Percentiles rank a stretch among this genome's conserved stretches.
Conservation (phyloP, 2,888 invertebrate genomes). For the Rhamphomyia laevipes region DNA sequence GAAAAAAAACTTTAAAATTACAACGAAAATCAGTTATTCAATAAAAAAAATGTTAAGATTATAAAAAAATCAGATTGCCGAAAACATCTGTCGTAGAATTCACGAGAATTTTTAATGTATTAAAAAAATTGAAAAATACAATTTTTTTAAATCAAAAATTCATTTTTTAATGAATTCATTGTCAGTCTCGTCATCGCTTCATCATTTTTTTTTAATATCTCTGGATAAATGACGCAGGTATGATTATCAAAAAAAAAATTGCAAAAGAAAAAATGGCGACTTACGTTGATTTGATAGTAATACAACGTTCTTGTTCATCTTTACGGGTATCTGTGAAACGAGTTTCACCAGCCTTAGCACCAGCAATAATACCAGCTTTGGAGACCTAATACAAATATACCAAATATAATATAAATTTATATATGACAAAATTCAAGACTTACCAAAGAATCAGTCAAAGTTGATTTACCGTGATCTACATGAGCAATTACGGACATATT, state of each 20-base stretch:
- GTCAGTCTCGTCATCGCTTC: constrained; percentile 22
- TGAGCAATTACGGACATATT: constrained; percentile 99
- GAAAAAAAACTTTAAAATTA: constrained; percentile 16
- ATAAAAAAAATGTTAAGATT: neutral
- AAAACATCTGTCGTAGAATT: constrained; percentile 6
- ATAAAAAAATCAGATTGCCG: constrained; percentile 13
- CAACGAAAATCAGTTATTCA: neutral
- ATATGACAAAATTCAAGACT: constrained; percentile 11
- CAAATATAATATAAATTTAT: neutral
- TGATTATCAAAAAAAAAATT: too few relatives aligned
- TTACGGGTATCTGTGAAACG: constrained; percentile 99
- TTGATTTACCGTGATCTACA: constrained; percentile 99
- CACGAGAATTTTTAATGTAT: neutral
- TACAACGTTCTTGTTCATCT: constrained; percentile 99
- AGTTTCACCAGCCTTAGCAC: constrained; percentile 96
- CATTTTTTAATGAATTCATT: constrained; percentile 2
- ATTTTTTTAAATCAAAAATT: neutral
- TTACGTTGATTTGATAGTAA: constrained; percentile 99
- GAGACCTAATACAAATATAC: constrained; percentile 52
- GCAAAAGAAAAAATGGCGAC: constrained; percentile 32
- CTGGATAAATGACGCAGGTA: too few relatives aligned
- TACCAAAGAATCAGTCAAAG: constrained; percentile 96
- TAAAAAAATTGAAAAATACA: constrained; percentile 15
- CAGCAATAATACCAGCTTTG: constrained; percentile 99
- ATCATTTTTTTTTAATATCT: constrained; percentile 11